A percentile compares a stretch with the other conserved stretches of the same genome.
These are phyloP conservation scores for Gallinago media DNA, from an alignment of 2,113 vertebrate genomes.

Conservation along the genomic window DNA sequence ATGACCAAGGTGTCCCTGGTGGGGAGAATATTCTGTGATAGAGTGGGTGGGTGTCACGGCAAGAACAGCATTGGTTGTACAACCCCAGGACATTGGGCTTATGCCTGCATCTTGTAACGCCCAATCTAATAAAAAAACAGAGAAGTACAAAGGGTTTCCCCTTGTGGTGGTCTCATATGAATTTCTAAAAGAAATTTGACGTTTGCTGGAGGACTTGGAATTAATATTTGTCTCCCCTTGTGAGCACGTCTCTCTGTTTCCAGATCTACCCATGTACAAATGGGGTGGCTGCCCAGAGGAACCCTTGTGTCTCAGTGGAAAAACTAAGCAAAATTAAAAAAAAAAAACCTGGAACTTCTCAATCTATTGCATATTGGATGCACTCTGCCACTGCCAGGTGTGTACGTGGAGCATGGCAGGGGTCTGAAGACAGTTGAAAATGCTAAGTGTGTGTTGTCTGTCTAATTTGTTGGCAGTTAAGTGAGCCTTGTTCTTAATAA, in stretches of 20 bases:
- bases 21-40: background rate
- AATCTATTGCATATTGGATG: accelerated
- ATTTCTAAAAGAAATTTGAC: background rate
- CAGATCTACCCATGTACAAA: background rate
- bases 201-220: background rate
- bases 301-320: background rate
- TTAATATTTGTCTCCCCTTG: background rate
- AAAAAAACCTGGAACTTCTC: background rate
- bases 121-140: background rate
- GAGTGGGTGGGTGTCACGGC: background rate
- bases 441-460: background rate
- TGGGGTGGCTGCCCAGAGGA: background rate
- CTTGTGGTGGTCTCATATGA: background rate
- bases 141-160: background rate
- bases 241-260: background rate
- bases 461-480: background rate
- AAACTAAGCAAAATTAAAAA: background rate
- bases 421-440: background rate
- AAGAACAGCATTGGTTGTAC: background rate
- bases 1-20: background rate
- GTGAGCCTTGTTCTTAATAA: background rate
- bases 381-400: no score
- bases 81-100: background rate
- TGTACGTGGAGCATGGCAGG: background rate
- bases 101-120: background rate